Base-by-base conservation (phyloP, 1,140 invertebrate species). In the Megathymus violae region DNA sequence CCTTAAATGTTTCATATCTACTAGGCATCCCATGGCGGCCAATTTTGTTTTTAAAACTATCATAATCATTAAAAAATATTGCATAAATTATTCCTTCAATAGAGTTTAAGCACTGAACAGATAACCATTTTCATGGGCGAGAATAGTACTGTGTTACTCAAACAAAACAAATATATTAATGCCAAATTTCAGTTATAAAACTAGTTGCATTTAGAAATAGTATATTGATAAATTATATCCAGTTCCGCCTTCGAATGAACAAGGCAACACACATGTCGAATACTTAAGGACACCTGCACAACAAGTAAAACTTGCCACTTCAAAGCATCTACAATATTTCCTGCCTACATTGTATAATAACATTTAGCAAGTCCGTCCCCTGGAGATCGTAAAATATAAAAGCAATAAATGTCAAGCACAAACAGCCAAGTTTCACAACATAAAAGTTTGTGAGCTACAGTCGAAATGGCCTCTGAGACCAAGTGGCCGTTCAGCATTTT, bases 371-470 rank as follows among this genome's bases (percentile, higher is more conserved):
- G 66, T 71, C 69, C 68, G 77, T 73, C 76, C 66, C 74, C 67
- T 69, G 51, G 69, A 66, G 76, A 73, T 82, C 81, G 76, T 85
- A 88, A 88, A 88, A 82, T 82, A 85, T 83, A 79, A 84, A 83
- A 80, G 85, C 79, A 85, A 88, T 86, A 88, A 86, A 85, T 69
- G 83, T 85, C 85, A 85, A 80, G 73, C 70, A 70, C 81, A 88
- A 84, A 84, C 80, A 82, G 76, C 72, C 67, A 88, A 85, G 80
- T 88, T 82, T 77, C 78, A 85, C 76, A 81, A 83, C 78, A 85
- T 80, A 86, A 83, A 82, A 86, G 77, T 85, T 84, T 75, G 78
- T 60, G 71, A 73, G 70, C 70, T 69, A 64, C 64, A 64, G 69
- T 66, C 56, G 69, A 75, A 69, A 64, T 64, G 71, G 78, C 71